Percentiles rank a stretch among this genome's conserved stretches.
These are phyloP conservation scores for Pongo pygmaeus DNA, from an alignment of 2,113 vertebrate genomes.

Conservation along the genomic window DNA sequence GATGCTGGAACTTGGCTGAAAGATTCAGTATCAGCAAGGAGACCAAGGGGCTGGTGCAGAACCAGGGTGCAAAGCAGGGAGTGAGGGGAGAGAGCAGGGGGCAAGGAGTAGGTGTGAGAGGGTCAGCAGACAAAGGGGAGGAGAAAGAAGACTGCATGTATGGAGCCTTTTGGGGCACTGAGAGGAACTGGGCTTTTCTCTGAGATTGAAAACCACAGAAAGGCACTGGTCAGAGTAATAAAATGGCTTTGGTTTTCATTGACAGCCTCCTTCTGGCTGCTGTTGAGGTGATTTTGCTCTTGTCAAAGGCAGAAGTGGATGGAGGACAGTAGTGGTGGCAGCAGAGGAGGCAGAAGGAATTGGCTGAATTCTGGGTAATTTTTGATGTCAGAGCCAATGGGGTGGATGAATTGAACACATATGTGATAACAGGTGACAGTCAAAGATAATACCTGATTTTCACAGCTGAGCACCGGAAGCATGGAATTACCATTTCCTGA, in stretches of 20 bases:
- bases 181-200: background rate
- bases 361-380: background rate
- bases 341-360: background rate
- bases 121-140: background rate
- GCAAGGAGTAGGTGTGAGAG: fast-evolving
- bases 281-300: background rate
- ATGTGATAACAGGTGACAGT: background rate
- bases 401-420: background rate
- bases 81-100: fast-evolving
- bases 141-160: background rate
- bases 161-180: background rate
- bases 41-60: background rate
- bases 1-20: background rate
- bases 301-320: background rate
- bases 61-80: fast-evolving
- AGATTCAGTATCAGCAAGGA: background rate
- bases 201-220: background rate
- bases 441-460: background rate
- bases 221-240: fast-evolving
- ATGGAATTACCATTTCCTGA: background rate
- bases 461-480: background rate
- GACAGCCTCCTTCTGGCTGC: background rate
- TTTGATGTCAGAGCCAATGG: background rate
- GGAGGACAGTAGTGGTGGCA: background rate
- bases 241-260: background rate